Base-by-base conservation (phyloP, 2,113 vertebrate species). In the Poeciliopsis occidentalis region DNA sequence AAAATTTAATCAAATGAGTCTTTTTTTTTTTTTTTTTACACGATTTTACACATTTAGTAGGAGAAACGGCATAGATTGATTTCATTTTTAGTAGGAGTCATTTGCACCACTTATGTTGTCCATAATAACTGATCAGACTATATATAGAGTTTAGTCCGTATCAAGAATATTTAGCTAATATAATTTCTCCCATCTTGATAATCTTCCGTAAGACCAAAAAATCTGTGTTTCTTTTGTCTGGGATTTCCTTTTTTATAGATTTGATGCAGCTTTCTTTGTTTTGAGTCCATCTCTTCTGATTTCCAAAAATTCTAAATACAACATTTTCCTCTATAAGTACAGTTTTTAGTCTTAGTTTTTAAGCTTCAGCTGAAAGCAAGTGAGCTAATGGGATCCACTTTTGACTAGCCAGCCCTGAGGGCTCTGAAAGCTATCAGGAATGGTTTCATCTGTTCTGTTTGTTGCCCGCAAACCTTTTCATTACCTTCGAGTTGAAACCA, bases 371-470 rank as follows among this genome's bases (percentile, higher is more conserved):
- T 60, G 66, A 31, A 24, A 29, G 61, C 41, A 3, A 26, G 57
- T 37, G 76, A 85, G 77, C 67, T 75, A 65, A 84, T 67, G 62
- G 85, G 67, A 87, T 77, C 76, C 47, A 0, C 60, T 67, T 67
- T 71, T 32, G 54, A 71, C 29, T 22, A 31, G 13, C 29, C 66
- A 32, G 32, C 29, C 75, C 57, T 2, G 37, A 75, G 44, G 30
- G 4, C 39, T 73, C 37, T 67, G 73, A 69, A 64, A 39, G 64
- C 60, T 63, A 11, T 32, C 24, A 44, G 26, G 34, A 60, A 13
- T 78, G 0, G 29, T 83, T 76, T 79, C 2, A 22, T 51, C 47
- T 22, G 37, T 63, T 24, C 57, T n/a, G 39, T 12, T 22, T 64
- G n/a, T 69, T 65, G 31, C 39, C 27, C 68, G 22, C 27, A 44